A percentile compares a stretch with the other conserved stretches of the same genome.
Evolutionary conservation across 1,140 invertebrate genomes (phyloP).

Genomic region (Tenebrio molitor): DNA sequence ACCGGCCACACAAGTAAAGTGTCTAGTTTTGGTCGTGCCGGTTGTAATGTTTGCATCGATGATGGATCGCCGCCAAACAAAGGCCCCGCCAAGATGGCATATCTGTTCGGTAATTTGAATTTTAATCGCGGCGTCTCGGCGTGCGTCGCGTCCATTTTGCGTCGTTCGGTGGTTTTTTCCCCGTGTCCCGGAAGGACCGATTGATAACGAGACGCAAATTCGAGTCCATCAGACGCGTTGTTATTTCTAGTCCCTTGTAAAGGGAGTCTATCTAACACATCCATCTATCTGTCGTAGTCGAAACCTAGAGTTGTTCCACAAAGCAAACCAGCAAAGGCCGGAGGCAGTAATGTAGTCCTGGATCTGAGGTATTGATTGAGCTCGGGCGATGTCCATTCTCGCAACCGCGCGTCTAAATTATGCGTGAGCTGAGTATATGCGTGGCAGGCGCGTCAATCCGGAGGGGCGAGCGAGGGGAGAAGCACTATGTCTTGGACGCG

Average conservation of each 20-base stretch:
- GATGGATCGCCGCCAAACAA: too few species aligned
- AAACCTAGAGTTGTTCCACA: slow-evolving; percentile 43
- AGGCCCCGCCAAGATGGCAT: too few species aligned
- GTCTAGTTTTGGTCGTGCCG: too few species aligned
- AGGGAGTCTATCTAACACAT: slow-evolving; percentile 37
- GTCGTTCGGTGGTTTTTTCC: too few species aligned
- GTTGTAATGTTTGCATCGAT: too few species aligned
- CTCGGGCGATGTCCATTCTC: slow-evolving; percentile 65
- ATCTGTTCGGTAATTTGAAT: too few species aligned
- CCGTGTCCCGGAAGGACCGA: background rate
- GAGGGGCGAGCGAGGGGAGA: slow-evolving; percentile 49
- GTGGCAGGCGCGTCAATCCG: slow-evolving; percentile 64
- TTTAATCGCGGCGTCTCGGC: too few species aligned
- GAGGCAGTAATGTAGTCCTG: slow-evolving; percentile 60
- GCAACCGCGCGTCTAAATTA: slow-evolving; percentile 65
- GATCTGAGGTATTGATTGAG: slow-evolving; percentile 65
- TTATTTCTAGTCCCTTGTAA: slow-evolving; percentile 3
- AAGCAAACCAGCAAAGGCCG: slow-evolving; percentile 49
- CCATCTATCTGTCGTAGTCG: slow-evolving; percentile 43
- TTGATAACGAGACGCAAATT: slow-evolving; percentile 7
- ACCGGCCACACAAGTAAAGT: too few species aligned
- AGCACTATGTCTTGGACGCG: slow-evolving; percentile 55
- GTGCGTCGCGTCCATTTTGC: too few species aligned
- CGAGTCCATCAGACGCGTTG: slow-evolving; percentile 13
- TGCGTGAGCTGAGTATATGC: slow-evolving; percentile 66